Evolutionary conservation across 2,797 vertebrate species (phyloP).

Genomic region (Pangasius krempfi): DNA sequence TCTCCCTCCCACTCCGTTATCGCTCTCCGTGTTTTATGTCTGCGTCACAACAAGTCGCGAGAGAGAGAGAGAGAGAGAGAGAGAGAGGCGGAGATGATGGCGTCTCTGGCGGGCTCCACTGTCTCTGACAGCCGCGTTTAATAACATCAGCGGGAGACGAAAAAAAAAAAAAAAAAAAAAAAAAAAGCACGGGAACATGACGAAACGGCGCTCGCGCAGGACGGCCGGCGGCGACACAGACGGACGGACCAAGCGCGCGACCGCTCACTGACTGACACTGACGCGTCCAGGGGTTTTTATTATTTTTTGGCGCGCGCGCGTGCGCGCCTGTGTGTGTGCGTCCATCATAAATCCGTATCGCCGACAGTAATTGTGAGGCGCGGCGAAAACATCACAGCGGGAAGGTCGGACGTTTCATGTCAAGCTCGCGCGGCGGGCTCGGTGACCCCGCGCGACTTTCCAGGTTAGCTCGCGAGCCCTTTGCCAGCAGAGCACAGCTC

Average conservation of each 20-base stretch:
- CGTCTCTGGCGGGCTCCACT: conserved; percentile 81
- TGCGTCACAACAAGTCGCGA: conserved; percentile 85
- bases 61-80: conserved; percentile 60
- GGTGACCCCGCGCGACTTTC: conserved; percentile 79
- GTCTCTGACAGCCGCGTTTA: conserved; percentile 71
- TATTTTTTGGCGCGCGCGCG: background rate
- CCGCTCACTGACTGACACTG: conserved; percentile 62
- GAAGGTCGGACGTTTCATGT: conserved; percentile 73
- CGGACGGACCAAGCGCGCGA: conserved; percentile 67
- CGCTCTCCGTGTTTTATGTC: conserved; percentile 80
- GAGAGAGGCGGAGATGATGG: conserved; percentile 75
- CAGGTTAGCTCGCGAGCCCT: conserved; percentile 69
- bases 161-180: background rate
- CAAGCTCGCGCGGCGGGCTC: conserved; percentile 70
- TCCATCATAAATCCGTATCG: conserved; percentile 5
- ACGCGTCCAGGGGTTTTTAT: conserved; percentile 47
- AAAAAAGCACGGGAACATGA: conserved; percentile 66
- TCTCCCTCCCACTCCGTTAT: conserved; percentile 75
- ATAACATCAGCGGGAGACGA: conserved; percentile 60
- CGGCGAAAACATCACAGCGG: conserved; percentile 20
- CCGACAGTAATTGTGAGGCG: conserved; percentile 30
- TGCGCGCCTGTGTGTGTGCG: conserved; percentile 56
- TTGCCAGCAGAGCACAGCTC: conserved; percentile 21
- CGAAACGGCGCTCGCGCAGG: conserved; percentile 71
- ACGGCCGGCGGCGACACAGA: conserved; percentile 71